Evolutionary conservation across 2,797 vertebrate species (phyloP), one percentile per base, ranked within the genome.

Genomic region (Erethizon dorsatum): DNA sequence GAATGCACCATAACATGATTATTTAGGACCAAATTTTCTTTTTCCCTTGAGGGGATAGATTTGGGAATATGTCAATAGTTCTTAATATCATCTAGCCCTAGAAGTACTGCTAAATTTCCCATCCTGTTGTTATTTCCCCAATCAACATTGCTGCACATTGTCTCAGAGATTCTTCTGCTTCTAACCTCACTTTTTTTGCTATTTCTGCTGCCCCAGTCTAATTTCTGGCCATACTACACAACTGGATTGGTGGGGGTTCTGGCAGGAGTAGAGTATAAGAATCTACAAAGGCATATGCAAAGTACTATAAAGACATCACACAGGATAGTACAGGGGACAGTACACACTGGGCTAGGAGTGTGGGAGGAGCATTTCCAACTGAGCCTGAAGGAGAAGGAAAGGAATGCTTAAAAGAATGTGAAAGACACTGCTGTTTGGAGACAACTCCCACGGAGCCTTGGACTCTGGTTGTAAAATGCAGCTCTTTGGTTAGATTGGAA

Each of bases 321-420:
- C n/a, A 33, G 63, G 73, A 41, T 57, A 8, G 50, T 20, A 17
- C 26, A 41, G 41, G 13, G 22, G 12, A 63, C 2, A 47, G 52
- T 1, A n/a, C 3, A 22, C n/a, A 33, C 18, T 24, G 22, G n/a
- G 4, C 2, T 24, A 14, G n/a, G n/a, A 1, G 8, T 12, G 11
- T 12, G 1, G 31, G 67, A 41, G 59, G 33, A 77, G 9, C 10
- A 9, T 37, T 37, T 61, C 5, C 10, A 2, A 45, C 33, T 31
- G 31, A 13, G 10, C 50, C 50, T 41, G 45, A 88, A 82, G 31
- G 63, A 13, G 18, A 26, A 26, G 41, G n/a, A 8, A 41, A 78
- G 33, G 52, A n/a, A 26, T 20, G 18, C 59, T 78, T 17, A 12
- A 5, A 59, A 41, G 69, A 67, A 52, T 13, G 45, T n/a, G n/a